phyloP scores from a whole-genome alignment of 2,797 vertebrate species.

The Rhabdophis nuchalis region DNA sequence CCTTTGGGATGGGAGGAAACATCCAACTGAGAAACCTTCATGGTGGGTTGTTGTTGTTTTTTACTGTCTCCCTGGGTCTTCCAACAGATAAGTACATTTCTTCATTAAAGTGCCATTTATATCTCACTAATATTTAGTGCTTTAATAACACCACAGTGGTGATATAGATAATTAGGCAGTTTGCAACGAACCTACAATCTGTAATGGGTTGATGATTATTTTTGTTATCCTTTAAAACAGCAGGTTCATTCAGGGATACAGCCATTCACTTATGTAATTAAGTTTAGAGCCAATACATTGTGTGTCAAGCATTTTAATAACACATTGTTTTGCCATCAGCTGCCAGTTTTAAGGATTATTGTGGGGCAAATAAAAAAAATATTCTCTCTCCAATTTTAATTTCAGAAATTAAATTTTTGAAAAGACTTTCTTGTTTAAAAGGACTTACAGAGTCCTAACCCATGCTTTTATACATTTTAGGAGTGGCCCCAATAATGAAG shows the following conservation, averaged over 20 bases:
- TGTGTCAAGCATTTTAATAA: conserved; percentile 40
- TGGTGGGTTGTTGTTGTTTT: background rate
- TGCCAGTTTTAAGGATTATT: conserved; percentile 27
- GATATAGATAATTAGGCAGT: background rate
- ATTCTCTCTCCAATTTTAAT: conserved; percentile 17
- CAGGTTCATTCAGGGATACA: conserved; percentile 17
- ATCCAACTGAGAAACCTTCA: background rate
- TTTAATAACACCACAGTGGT: background rate
- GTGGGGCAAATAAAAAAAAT: conserved; percentile 33
- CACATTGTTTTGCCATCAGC: background rate
- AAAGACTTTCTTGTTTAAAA: background rate
- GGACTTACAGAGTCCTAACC: background rate
- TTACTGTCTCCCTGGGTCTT: background rate
- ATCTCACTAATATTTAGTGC: background rate
- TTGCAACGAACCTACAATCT: background rate
- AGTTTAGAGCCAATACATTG: background rate
- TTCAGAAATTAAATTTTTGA: conserved; percentile 14
- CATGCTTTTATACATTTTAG: background rate
- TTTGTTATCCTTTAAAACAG: conserved; percentile 31
- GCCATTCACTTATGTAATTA: conserved; percentile 40
- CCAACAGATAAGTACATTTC: background rate
- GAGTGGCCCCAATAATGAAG: background rate
- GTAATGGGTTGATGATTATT: background rate
- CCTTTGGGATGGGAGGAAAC: background rate
- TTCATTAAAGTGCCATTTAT: conserved; percentile 3